Evolutionary conservation across 2,888 invertebrate genomes (phyloP), one percentile per base, ranked within the genome.

Genomic region (Aphidius colemani): DNA sequence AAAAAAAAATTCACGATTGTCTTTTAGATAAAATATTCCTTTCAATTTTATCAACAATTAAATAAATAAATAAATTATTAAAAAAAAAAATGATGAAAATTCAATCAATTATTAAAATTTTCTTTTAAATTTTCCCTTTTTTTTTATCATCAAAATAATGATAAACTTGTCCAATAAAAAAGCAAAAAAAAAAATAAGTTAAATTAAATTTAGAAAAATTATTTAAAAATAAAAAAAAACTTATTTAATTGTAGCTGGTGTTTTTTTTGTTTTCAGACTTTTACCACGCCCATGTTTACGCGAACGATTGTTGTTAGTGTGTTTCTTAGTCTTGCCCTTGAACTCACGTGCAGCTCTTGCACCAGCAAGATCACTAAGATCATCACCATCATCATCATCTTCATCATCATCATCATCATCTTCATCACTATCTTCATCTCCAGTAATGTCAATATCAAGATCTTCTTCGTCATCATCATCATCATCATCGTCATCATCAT

Each of bases 311-410:
- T 30, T 30, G 74, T 72, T 74, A 72, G 70, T 75, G 74, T 78
- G 78, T 76, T 81, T 79, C 75, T 79, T 79, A 74, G 77, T 78
- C 75, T 79, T 79, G 73, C 88, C 88, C 89, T 90, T 92, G 79
- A 91, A 93, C 93, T 93, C 92, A 93, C 93, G 93, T 92, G 93
- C 87, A 85, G 86, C 85, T 83, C 88, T 88, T 75, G 89, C 88
- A 83, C 86, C 88, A 78, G 88, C 86, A 82, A 91, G 87, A 74
- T 87, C 85, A 73, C 87, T 86, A 77, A 89, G 89, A 72, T 89
- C 87, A 67, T 88, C 89, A 69, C 86, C 86, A 60, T 88, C 88
- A 63, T 88, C 89, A 65, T 89, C 89, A 50, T 87, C 87, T 30
- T 88, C 88, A 39, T 88, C 89, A 4, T 88, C 88, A 39, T 88